Conservation (phyloP, 2,888 invertebrate species). For the Agrotis ipsilon region DNA sequence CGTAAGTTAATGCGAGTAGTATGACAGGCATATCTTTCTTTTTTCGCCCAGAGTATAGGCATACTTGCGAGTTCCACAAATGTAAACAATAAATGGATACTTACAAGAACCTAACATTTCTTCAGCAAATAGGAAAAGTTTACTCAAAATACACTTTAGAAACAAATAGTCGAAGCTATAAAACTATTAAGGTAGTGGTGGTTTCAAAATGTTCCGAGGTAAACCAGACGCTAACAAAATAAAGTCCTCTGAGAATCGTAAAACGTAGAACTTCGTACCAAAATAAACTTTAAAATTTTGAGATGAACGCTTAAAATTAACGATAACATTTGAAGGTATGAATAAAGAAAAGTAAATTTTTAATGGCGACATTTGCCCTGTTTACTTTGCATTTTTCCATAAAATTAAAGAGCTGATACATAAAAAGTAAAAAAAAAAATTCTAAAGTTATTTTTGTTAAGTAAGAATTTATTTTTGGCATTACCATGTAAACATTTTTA, state of each 20-base stretch:
- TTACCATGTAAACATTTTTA: no score
- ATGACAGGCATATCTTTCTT: no score
- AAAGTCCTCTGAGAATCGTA: slow-evolving; percentile 50
- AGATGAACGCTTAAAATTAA: slow-evolving; percentile 54
- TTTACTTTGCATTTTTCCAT: not conserved
- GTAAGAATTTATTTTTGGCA: not conserved
- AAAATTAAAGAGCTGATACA: not conserved
- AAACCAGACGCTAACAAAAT: slow-evolving; percentile 57
- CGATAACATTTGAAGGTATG: slow-evolving; percentile 47
- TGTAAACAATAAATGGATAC: slow-evolving; percentile 13
- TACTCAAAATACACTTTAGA: slow-evolving; percentile 32
- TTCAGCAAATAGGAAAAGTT: slow-evolving; percentile 36
- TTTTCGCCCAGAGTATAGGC: not conserved
- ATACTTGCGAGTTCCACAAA: slow-evolving; percentile 11
- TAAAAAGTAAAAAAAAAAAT: not conserved
- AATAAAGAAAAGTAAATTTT: slow-evolving; percentile 36
- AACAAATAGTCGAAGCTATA: slow-evolving; percentile 32
- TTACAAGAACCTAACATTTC: slow-evolving; percentile 31
- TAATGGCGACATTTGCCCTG: slow-evolving; percentile 3
- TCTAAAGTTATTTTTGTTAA: no score
- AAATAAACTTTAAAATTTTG: no score
- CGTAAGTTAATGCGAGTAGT: no score
- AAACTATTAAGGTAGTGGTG: slow-evolving; percentile 42
- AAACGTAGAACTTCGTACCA: slow-evolving; percentile 54
- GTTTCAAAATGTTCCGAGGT: slow-evolving; percentile 39